Evolutionary conservation across 2,113 vertebrate species (phyloP), one percentile per base, ranked within the genome.

Genomic region (Nibea coibor): DNA sequence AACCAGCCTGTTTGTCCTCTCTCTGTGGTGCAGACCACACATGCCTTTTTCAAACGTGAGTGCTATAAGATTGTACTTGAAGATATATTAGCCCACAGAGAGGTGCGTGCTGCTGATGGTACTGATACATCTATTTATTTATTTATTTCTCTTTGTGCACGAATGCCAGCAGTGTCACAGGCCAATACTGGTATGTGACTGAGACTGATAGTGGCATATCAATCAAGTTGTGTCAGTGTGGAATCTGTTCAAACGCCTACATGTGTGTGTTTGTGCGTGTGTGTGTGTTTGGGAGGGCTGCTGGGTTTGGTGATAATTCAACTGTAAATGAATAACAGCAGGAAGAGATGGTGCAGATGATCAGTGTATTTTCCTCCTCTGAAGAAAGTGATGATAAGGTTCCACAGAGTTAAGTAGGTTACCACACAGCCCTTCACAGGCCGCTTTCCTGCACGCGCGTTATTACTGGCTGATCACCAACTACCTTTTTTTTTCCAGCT

Each of bases 281-380:
- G 65, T 73, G 67, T 69, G 76, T 57, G 65, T 73, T 69, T 72
- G 28, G 28, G 81, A 68, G 61, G 15, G 26, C 53, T 39, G 15
- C 5, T 11, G 50, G 20, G 24, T 68, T 73, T 78, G 53, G 31
- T 53, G 67, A 81, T 73, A 76, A 76, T 59, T 85, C 19, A 51
- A 54, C 69, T 82, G 57, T 63, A 81, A 87, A 90, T 91, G 81
- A 83, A 66, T 66, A 88, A 80, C 87, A 86, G 81, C 83, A 86
- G 86, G 75, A 81, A 66, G 83, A 88, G 80, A 81, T 72, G 50
- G n/a, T 77, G 82, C 70, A 54, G 65, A 76, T 82, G 72, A 88
- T 81, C 62, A 28, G 54, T 65, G 54, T 26, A 70, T 59, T 69
- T 88, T 79, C 81, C 64, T 72, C 74, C 47, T 77, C 42, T 70